These are phyloP conservation scores for Sarcophaga rosellei DNA, from an alignment of 2,888 invertebrate species.

Conservation along the genomic window DNA sequence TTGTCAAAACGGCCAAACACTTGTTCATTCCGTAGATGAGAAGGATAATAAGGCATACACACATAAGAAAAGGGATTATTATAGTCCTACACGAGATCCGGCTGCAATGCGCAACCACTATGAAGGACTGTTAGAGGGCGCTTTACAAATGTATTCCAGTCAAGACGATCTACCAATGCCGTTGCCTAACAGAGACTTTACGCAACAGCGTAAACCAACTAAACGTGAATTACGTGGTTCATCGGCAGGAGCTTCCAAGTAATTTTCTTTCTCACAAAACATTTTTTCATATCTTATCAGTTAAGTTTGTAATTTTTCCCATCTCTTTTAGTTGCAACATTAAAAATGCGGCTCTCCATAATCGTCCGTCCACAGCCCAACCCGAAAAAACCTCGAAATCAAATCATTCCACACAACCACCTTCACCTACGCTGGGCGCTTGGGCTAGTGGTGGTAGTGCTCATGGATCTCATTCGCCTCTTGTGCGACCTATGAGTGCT, in stretches of 20 bases:
- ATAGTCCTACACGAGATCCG: slow-evolving; percentile 79
- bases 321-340: slow-evolving; percentile 71
- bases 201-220: slow-evolving; percentile 75
- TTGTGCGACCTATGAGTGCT: slow-evolving; percentile 85
- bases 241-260: slow-evolving; percentile 79
- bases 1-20: slow-evolving; percentile 26
- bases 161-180: slow-evolving; percentile 80
- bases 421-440: slow-evolving; percentile 82
- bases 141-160: slow-evolving; percentile 80
- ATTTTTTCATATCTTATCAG: background rate
- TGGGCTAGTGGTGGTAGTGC: slow-evolving; percentile 82
- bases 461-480: slow-evolving; percentile 82
- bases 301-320: background rate
- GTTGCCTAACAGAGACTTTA: slow-evolving; percentile 77
- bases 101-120: slow-evolving; percentile 79
- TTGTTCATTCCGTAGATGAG: slow-evolving; percentile 11
- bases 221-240: slow-evolving; percentile 80
- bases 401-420: slow-evolving; percentile 79
- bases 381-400: slow-evolving; percentile 77
- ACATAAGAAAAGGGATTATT: slow-evolving; percentile 40
- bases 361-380: slow-evolving; percentile 80
- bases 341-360: slow-evolving; percentile 72
- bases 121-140: slow-evolving; percentile 81
- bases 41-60: slow-evolving; percentile 21
- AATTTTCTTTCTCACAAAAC: background rate